Evolutionary conservation across 2,113 vertebrate genomes (phyloP).

Genomic region (Triplophysa tibetana): DNA sequence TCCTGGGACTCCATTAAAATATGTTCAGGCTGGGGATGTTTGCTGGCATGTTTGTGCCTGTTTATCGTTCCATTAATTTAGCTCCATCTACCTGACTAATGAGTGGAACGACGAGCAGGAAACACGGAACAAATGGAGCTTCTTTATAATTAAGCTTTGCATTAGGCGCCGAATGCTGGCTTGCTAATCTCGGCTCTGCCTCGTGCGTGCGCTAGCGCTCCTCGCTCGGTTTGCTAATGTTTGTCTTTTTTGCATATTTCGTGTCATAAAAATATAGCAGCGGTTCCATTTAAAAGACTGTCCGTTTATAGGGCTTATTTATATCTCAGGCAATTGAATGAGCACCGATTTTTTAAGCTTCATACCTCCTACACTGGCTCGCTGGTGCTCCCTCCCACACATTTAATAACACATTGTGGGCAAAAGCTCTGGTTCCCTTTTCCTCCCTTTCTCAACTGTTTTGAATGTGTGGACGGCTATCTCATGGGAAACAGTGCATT

Average conservation of each 20-base stretch:
- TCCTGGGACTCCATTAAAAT: slow-evolving; percentile 38
- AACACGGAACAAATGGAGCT: slow-evolving; percentile 50
- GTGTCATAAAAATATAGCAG: slow-evolving; percentile 9
- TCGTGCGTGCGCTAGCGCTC: background rate
- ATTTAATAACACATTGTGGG: slow-evolving; percentile 58
- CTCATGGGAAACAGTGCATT: slow-evolving; percentile 53
- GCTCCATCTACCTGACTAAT: slow-evolving; percentile 53
- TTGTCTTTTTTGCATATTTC: slow-evolving; percentile 3
- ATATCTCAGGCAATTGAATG: slow-evolving; percentile 27
- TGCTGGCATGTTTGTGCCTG: slow-evolving; percentile 46
- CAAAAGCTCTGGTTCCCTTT: slow-evolving; percentile 46
- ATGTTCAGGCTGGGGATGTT: slow-evolving; percentile 29
- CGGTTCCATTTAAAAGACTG: background rate
- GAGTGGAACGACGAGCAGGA: slow-evolving; percentile 32
- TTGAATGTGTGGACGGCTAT: slow-evolving; percentile 45
- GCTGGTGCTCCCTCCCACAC: slow-evolving; percentile 42
- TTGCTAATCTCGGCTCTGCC: slow-evolving; percentile 5
- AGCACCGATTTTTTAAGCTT: slow-evolving; percentile 1
- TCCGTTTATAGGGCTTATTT: slow-evolving; percentile 10
- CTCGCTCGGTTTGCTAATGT: background rate
- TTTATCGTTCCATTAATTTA: slow-evolving; percentile 52
- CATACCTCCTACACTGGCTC: slow-evolving; percentile 8
- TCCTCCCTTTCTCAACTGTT: slow-evolving; percentile 36
- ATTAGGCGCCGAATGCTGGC: slow-evolving; percentile 26
- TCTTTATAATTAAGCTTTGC: slow-evolving; percentile 47